Evolutionary conservation across 2,797 vertebrate genomes (phyloP), one percentile per base, ranked within the genome.

Genomic region (Masticophis lateralis): DNA sequence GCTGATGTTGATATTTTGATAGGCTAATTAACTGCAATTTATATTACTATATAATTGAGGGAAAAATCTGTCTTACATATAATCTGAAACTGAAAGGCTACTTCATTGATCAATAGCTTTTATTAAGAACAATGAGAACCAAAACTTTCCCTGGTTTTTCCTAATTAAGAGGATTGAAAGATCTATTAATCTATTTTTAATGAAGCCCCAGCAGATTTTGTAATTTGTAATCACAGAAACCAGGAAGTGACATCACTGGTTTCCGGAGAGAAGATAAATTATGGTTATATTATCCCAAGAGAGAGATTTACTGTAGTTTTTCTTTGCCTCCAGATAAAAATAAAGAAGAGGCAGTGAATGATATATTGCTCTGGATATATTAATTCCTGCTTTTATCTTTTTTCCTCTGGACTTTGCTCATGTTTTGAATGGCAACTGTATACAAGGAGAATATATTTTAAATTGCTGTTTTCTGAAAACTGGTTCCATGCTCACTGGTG

Each of bases 161-260:
- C 94, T 96, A 96, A 97, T 97, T 96, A 97, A 95, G 96, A 96
- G 94, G 96, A 95, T 1, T 66, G 93, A 89, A 90, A 95, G 95
- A 96, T 96, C 97, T 97, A 97, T 97, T 97, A 95, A 93, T 94
- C 95, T 98, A 96, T 97, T 97, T 97, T 97, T 97, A 96, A 93
- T 91, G 16, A 90, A 91, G 90, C 87, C 95, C 96, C 91, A 2
- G 93, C 43, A 94, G 94, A 92, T 51, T 93, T 91, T 95, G 96
- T 95, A 96, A 96, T 87, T 95, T 96, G 91, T 95, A 96, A 95
- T 93, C 95, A 93, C 86, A 37, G 93, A 88, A 92, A 91, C 12
- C 88, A 93, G 97, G 97, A 98, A 97, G 95, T 97, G 97, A 97
- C 90, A 95, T 97, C 96, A 97, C 94, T 12, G 0, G 91, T 93